Evolutionary conservation across 1,140 invertebrate species (phyloP).

Genomic region (Aphelinus certus): DNA sequence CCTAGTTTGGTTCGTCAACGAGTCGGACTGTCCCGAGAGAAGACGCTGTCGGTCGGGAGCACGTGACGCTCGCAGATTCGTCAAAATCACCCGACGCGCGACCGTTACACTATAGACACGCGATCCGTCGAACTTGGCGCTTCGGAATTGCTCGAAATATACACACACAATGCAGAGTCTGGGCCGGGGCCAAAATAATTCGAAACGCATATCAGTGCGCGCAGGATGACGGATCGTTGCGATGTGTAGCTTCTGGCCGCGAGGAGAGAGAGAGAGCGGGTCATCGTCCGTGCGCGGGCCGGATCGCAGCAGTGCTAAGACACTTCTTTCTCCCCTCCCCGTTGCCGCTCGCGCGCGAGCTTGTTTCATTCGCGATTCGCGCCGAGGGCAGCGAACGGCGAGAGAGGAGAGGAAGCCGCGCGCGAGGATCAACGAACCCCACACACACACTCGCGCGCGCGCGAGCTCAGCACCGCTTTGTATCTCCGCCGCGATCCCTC

Average conservation of each 20-base stretch:
- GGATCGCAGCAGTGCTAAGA: constrained; percentile 18
- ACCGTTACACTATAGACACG: background rate
- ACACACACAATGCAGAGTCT: no score
- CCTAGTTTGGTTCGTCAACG: no score
- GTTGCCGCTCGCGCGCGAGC: background rate
- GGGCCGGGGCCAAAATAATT: background rate
- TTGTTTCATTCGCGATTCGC: constrained; percentile 17
- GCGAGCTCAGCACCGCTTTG: background rate
- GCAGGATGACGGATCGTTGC: background rate
- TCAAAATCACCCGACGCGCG: background rate
- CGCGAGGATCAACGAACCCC: constrained; percentile 35
- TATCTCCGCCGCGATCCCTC: constrained; percentile 10
- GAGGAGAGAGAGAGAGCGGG: background rate
- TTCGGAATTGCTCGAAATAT: no score
- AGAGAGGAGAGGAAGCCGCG: constrained; percentile 12
- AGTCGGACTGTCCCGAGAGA: no score
- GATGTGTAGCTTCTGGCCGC: background rate
- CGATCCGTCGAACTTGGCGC: no score
- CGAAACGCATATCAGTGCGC: background rate
- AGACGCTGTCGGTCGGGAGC: background rate
- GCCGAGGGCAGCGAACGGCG: background rate
- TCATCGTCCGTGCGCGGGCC: constrained; percentile 13
- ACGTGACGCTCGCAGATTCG: background rate
- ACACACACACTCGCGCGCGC: no score
- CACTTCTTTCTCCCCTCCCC: constrained; percentile 6